Percentiles rank a stretch among this genome's conserved stretches.
Evolutionary conservation across 2,797 vertebrate genomes (phyloP).

Genomic region (Poecile montanus): DNA sequence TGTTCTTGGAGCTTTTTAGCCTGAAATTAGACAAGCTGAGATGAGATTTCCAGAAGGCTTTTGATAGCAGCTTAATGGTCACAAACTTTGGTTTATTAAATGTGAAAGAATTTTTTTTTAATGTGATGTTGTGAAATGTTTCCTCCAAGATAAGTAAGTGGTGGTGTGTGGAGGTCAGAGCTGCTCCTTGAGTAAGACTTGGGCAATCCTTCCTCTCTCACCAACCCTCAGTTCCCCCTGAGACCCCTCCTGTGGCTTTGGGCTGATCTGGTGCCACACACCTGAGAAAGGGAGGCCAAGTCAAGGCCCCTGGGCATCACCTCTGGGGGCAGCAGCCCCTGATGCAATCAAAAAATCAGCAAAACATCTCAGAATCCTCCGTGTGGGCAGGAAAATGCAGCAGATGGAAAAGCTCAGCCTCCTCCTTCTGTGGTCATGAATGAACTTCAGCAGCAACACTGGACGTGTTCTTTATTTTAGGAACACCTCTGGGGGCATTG

Average conservation of each 20-base stretch:
- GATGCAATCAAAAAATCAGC: background rate
- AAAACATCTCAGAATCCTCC: background rate
- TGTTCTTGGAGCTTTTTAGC: background rate
- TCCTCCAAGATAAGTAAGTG: background rate
- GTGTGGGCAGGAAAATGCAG: background rate
- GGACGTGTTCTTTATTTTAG: background rate
- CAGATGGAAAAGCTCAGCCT: background rate
- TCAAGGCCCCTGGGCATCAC: background rate
- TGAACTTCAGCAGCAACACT: too few species aligned
- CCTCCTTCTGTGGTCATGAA: rapidly evolving
- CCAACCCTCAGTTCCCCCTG: background rate
- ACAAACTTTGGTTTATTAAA: background rate
- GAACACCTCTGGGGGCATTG: background rate
- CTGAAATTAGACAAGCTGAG: background rate
- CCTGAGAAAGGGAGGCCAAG: background rate
- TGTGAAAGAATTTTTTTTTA: background rate
- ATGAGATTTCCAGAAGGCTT: background rate
- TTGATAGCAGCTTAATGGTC: background rate
- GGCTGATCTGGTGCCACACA: background rate
- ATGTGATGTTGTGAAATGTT: background rate
- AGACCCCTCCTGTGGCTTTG: background rate
- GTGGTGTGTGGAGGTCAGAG: background rate
- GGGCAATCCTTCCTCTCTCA: background rate
- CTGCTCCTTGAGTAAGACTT: background rate
- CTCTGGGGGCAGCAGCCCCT: background rate